These are phyloP conservation scores for Chaetoderma sp. DNA, from an alignment of 2,888 invertebrate species.

Conservation along the genomic window DNA sequence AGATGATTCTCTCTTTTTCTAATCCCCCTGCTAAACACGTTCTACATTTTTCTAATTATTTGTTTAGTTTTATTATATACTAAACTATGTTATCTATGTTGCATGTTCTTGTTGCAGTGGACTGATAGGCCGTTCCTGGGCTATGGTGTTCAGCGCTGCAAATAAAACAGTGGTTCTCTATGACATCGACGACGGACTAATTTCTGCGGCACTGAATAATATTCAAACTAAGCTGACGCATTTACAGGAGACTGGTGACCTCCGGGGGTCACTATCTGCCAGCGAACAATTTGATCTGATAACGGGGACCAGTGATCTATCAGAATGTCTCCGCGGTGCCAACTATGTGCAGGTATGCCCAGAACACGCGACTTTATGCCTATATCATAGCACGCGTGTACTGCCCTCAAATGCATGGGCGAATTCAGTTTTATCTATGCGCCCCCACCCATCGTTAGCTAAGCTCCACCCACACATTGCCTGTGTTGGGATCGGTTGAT, in stretches of 20 bases:
- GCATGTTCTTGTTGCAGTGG: slow-evolving; percentile 84
- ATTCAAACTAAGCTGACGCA: slow-evolving; percentile 76
- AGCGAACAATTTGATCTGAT: slow-evolving; percentile 83
- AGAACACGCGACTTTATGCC: too few relatives aligned
- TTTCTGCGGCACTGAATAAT: slow-evolving; percentile 73
- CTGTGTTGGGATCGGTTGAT: too few relatives aligned
- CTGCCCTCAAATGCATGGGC: too few relatives aligned
- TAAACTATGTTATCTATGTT: too few relatives aligned
- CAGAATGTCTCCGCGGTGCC: slow-evolving; percentile 81
- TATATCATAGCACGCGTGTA: too few relatives aligned
- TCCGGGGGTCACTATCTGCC: slow-evolving; percentile 81
- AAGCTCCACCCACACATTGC: too few relatives aligned
- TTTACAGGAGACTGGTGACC: slow-evolving; percentile 72
- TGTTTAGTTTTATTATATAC: too few relatives aligned
- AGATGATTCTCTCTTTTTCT: too few relatives aligned
- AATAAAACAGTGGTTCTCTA: slow-evolving; percentile 90
- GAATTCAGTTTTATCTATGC: too few relatives aligned
- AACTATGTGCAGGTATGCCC: slow-evolving; percentile 75
- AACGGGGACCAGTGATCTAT: slow-evolving; percentile 79
- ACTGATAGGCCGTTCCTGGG: slow-evolving; percentile 95
- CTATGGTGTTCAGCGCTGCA: slow-evolving; percentile 92
- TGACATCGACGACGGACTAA: slow-evolving; percentile 72
- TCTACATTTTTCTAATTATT: too few relatives aligned
- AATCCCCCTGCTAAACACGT: too few relatives aligned
- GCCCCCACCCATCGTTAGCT: too few relatives aligned